Conservation (phyloP, 2,888 invertebrate genomes). For the Drosophila demipolita region DNA sequence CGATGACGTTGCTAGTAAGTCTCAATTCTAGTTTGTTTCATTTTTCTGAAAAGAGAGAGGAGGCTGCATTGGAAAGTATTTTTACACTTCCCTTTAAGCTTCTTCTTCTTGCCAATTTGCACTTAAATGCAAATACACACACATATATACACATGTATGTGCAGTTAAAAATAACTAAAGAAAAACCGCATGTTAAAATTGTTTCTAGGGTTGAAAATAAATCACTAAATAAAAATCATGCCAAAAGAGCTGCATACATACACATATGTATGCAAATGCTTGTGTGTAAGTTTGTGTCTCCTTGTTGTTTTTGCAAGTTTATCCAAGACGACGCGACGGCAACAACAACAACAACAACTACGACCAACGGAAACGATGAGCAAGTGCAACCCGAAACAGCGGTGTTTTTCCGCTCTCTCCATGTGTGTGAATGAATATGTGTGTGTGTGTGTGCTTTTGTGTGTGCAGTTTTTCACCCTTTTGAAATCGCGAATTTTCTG, state of each 20-base stretch:
- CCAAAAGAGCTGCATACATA: slow-evolving; percentile 16
- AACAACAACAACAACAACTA: slow-evolving; percentile 10
- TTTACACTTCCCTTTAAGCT: slow-evolving; percentile 66
- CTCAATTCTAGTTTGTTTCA: slow-evolving; percentile 1
- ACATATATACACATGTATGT: slow-evolving; percentile 5
- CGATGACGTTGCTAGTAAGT: slow-evolving; percentile 26
- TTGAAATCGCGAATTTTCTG: slow-evolving; percentile 50
- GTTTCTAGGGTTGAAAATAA: slow-evolving; percentile 79
- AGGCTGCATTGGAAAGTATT: slow-evolving; percentile 60
- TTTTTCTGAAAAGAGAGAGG: not conserved
- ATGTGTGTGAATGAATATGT: not conserved
- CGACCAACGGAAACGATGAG: slow-evolving; percentile 61
- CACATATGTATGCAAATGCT: slow-evolving; percentile 1
- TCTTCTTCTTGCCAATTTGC: slow-evolving; percentile 59
- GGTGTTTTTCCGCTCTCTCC: slow-evolving; percentile 35
- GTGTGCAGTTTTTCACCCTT: slow-evolving; percentile 65
- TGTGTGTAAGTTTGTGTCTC: slow-evolving; percentile 23
- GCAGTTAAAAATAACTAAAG: slow-evolving; percentile 69
- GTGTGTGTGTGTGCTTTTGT: slow-evolving; percentile 7
- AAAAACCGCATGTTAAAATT: slow-evolving; percentile 68
- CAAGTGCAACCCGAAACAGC: slow-evolving; percentile 66
- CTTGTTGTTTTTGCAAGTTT: slow-evolving; percentile 57
- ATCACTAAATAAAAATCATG: slow-evolving; percentile 48
- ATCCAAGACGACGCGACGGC: slow-evolving; percentile 48
- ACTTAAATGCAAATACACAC: slow-evolving; percentile 57